These are phyloP conservation scores for Eonycteris spelaea DNA, from an alignment of 2,113 vertebrate species.

Conservation along the genomic window DNA sequence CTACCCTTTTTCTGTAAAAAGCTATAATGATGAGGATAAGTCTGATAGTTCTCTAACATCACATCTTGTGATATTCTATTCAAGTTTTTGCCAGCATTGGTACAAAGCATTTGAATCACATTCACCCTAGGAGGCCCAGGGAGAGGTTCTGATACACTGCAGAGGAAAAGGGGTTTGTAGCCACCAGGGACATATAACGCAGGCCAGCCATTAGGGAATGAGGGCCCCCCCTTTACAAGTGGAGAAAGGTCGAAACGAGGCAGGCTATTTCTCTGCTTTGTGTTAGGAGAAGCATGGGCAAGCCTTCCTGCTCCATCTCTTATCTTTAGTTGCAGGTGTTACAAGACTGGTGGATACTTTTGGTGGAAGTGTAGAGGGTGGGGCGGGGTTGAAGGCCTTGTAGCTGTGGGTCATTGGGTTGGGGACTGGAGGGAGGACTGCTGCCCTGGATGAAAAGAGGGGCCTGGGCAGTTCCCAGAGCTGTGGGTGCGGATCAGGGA, in stretches of 20 bases:
- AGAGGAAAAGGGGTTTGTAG: not conserved
- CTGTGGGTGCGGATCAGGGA: not conserved
- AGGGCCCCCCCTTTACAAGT: not conserved
- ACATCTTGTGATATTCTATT: not conserved
- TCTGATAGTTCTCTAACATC: not conserved
- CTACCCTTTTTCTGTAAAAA: not conserved
- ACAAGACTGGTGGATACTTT: not conserved
- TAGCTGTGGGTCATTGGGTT: not conserved
- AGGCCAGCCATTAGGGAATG: not conserved
- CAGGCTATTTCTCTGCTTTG: not conserved
- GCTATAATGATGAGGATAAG: not conserved
- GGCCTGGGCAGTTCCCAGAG: not conserved
- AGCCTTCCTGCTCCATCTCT: not conserved
- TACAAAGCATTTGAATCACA: not conserved
- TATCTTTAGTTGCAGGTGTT: not conserved
- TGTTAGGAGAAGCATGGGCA: not conserved
- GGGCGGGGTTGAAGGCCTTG: too few species aligned
- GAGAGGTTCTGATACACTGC: not conserved
- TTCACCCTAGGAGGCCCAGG: not conserved
- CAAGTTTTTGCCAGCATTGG: not conserved
- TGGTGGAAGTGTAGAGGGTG: not conserved
- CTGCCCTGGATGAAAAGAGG: not conserved
- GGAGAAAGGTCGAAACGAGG: not conserved
- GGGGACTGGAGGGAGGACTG: not conserved
- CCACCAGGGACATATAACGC: not conserved